Base-by-base conservation (phyloP, 2,888 invertebrate species). In the Hyles lineata region DNA sequence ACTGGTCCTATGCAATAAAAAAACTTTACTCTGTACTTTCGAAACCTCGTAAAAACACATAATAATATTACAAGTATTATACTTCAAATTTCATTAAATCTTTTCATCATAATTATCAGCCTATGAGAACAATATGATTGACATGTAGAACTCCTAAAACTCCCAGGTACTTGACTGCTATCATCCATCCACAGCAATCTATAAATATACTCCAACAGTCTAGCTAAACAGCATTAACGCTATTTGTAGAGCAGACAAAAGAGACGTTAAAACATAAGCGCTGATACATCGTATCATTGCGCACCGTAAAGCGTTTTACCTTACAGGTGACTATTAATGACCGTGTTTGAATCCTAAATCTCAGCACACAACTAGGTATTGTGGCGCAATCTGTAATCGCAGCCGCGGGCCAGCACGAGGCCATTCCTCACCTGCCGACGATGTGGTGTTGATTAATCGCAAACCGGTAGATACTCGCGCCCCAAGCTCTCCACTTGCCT, bases 311-410 rank as follows among this genome's bases (percentile, higher is more conserved):
- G 58, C 58, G 32, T 52, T 55, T 55, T 58, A 70, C 59, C 63
- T 67, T 67, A 67, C 58, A 67, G 72, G 63, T 67, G 67, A 67
- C 72, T 35, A 72, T 72, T 72, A 72, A 72, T 72, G 63, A 72
- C 32, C 23, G 58, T 63, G 43, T 62, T 67, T 67, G 32, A 63
- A 67, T 72, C 63, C 72, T 72, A 72, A 72, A 72, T 72, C 72
- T 63, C 43, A 35, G 58, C 35, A 72, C 32, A 72, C 63, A 58
- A 72, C 63, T 67, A 52, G 72, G 63, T 73, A 73, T 73, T 77
- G 80, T 82, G 80, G 81, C 79, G 83, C 82, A 85, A 87, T 86
- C 86, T 82, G 80, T 77, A 79, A 86, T 87, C 86, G 77, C 72
- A 71, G 83, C 87, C 81, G 59, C 75, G 67, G 84, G 87, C 82